Evolutionary conservation across 2,888 invertebrate species (phyloP).

Genomic region (Lydus trimaculatus): DNA sequence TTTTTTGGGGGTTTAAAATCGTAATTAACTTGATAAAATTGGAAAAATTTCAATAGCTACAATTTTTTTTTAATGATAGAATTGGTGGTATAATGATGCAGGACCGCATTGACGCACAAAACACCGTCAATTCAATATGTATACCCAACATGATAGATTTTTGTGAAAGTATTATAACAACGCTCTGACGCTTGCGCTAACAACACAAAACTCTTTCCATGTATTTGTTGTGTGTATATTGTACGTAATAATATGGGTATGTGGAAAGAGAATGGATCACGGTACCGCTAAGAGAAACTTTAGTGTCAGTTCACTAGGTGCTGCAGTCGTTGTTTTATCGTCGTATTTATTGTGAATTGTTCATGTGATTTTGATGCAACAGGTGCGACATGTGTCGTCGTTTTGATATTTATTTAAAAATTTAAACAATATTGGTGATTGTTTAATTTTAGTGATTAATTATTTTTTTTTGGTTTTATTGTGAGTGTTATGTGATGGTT

Average conservation of each 20-base stretch:
- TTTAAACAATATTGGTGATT: too few species aligned
- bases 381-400: slow-evolving; percentile 36
- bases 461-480: not conserved
- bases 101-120: not conserved
- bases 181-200: slow-evolving; percentile 26
- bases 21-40: not conserved
- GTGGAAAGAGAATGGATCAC: slow-evolving; percentile 35
- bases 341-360: slow-evolving; percentile 15
- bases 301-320: slow-evolving; percentile 21
- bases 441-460: slow-evolving; percentile 18
- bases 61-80: too few species aligned
- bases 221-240: slow-evolving; percentile 1
- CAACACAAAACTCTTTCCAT: slow-evolving; percentile 11
- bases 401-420: not conserved
- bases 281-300: slow-evolving; percentile 36
- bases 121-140: not conserved
- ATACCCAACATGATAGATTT: not conserved
- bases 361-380: slow-evolving; percentile 30
- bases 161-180: not conserved
- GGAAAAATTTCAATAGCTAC: not conserved
- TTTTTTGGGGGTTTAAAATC: not conserved
- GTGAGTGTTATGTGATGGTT: slow-evolving; percentile 31
- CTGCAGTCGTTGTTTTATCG: slow-evolving; percentile 28
- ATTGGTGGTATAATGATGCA: not conserved
- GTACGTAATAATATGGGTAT: not conserved